phyloP scores from a whole-genome alignment of 2,797 vertebrate genomes.

The Echiichthys vipera region DNA sequence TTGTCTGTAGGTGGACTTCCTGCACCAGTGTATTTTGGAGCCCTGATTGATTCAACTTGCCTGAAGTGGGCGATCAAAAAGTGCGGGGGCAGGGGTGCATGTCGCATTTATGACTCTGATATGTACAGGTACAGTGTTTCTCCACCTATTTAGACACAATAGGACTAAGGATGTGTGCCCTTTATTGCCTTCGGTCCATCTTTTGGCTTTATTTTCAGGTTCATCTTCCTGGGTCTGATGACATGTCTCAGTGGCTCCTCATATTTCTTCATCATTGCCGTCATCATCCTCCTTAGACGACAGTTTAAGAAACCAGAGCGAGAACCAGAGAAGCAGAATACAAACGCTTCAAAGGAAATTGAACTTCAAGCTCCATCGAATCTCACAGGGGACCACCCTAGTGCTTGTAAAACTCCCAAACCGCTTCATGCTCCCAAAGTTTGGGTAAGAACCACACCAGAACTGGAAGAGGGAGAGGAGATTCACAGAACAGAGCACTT shows the following conservation, averaged over 20 bases:
- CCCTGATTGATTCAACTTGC: slow-evolving; percentile 91
- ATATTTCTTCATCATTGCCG: slow-evolving; percentile 79
- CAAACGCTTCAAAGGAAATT: slow-evolving; percentile 32
- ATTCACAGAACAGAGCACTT: neutral
- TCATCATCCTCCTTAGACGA: slow-evolving; percentile 81
- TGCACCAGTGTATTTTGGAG: slow-evolving; percentile 92
- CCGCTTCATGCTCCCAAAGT: slow-evolving; percentile 3
- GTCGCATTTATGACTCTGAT: slow-evolving; percentile 88
- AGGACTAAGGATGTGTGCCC: neutral
- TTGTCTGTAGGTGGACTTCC: slow-evolving; percentile 90
- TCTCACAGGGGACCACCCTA: neutral
- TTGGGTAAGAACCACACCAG: neutral
- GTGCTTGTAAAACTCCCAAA: neutral
- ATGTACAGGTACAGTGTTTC: slow-evolving; percentile 81
- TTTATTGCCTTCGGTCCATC: neutral
- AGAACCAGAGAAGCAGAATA: slow-evolving; percentile 3
- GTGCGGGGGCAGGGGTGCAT: slow-evolving; percentile 87
- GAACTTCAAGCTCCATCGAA: slow-evolving; percentile 54
- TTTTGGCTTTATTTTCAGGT: slow-evolving; percentile 56
- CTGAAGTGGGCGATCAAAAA: slow-evolving; percentile 89
- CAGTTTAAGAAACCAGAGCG: slow-evolving; percentile 66
- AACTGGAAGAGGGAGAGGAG: slow-evolving; percentile 21
- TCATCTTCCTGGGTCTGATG: slow-evolving; percentile 81
- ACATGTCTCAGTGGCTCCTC: slow-evolving; percentile 80
- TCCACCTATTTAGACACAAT: neutral